phyloP scores from a whole-genome alignment of 2,888 invertebrate genomes.

The Rotaria sp. region DNA sequence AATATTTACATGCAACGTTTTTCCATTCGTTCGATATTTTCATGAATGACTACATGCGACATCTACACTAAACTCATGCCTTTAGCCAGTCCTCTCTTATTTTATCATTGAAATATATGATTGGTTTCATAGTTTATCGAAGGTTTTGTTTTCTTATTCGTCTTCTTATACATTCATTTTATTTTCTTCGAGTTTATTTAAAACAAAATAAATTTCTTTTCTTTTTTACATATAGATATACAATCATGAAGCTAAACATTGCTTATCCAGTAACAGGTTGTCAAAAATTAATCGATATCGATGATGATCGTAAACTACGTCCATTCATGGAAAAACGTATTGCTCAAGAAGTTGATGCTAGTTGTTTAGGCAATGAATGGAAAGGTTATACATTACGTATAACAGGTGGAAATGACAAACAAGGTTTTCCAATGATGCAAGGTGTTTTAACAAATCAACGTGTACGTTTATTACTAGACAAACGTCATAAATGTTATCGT shows the following conservation, averaged over 20 bases:
- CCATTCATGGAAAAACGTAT: constrained; percentile 98
- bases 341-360: constrained; percentile 90
- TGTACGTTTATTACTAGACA: constrained; percentile 84
- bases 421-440: constrained; percentile 99
- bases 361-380: constrained; percentile 94
- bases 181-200: no score
- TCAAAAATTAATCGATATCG: constrained; percentile 92
- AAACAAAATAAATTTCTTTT: no score
- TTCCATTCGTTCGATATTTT: no score
- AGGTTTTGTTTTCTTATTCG: no score
- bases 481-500: constrained; percentile 91
- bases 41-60: neutral
- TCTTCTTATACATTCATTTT: no score
- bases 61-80: neutral
- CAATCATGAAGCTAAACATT: constrained; percentile 75
- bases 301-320: constrained; percentile 92
- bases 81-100: neutral
- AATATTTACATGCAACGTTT: no score
- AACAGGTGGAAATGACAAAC: constrained; percentile 97
- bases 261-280: constrained; percentile 96
- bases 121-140: neutral
- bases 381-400: constrained; percentile 92
- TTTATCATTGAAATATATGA: neutral
- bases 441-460: constrained; percentile 90
- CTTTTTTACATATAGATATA: neutral